phyloP scores from a whole-genome alignment of 2,113 vertebrate genomes.

The Cacatua alba region DNA sequence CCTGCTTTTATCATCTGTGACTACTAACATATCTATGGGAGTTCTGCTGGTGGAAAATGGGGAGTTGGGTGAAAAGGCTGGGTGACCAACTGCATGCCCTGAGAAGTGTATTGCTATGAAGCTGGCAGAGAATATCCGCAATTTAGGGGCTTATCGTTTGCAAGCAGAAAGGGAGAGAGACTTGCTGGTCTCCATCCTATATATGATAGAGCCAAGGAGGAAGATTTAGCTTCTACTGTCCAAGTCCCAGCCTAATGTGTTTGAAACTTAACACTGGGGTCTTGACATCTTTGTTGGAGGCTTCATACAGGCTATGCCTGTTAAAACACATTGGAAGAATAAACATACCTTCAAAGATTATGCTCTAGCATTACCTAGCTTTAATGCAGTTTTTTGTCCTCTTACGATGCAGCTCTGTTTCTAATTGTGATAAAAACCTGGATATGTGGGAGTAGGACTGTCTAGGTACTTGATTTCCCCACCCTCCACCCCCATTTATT shows the following conservation, averaged over 20 bases:
- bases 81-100: accelerated
- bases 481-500: neutral
- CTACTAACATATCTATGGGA: accelerated
- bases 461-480: neutral
- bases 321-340: neutral
- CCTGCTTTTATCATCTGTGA: neutral
- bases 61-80: neutral
- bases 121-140: neutral
- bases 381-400: neutral
- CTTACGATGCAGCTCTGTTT: neutral
- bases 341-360: neutral
- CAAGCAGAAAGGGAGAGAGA: neutral
- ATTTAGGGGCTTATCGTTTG: neutral
- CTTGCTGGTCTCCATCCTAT: accelerated
- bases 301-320: neutral
- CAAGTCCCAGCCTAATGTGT: neutral
- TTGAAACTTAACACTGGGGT: neutral
- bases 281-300: neutral
- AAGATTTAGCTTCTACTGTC: neutral
- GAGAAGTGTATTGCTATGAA: accelerated
- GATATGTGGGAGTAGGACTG: neutral
- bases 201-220: neutral
- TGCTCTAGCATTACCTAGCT: neutral
- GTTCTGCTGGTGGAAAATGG: neutral
- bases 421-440: neutral